Evolutionary conservation across 2,888 invertebrate genomes (phyloP).

Genomic region (Heliconius ismenius): DNA sequence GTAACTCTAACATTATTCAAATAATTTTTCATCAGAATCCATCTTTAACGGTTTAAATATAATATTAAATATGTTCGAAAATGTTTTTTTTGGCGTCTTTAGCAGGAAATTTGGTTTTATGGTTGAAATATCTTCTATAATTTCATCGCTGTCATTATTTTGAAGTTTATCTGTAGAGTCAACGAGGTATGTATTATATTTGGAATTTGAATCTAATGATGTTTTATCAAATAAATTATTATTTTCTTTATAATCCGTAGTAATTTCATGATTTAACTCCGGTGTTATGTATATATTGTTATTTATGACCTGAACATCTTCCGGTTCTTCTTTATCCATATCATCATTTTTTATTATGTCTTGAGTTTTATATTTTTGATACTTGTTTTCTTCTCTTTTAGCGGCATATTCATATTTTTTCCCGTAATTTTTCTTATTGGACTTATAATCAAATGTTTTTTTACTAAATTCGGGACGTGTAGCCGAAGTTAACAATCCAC

Average conservation of each 20-base stretch:
- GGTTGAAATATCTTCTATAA: constrained; percentile 32
- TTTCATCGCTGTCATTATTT: constrained; percentile 34
- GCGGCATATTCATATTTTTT: constrained; percentile 47
- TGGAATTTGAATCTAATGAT: constrained; percentile 8
- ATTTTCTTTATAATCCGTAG: constrained; percentile 8
- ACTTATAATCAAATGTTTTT: constrained; percentile 52
- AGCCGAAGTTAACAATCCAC: constrained; percentile 36
- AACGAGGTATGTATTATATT: constrained; percentile 15
- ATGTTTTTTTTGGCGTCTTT: constrained; percentile 36
- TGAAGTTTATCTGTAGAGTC: constrained; percentile 19
- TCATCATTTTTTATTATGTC: constrained; percentile 21
- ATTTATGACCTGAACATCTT: constrained; percentile 31
- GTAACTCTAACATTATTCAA: constrained; percentile 47
- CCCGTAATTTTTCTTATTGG: constrained; percentile 51
- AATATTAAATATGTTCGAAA: constrained; percentile 49
- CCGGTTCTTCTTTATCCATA: constrained; percentile 20
- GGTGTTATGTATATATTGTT: constrained; percentile 36
- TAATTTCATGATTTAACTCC: constrained; percentile 29
- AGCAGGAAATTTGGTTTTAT: constrained; percentile 34
- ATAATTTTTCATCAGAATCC: constrained; percentile 46
- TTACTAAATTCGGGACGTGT: constrained; percentile 46
- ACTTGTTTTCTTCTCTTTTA: constrained; percentile 43
- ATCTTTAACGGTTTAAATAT: constrained; percentile 45
- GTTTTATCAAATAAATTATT: constrained; percentile 15
- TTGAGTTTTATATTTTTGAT: constrained; percentile 25